A percentile compares a stretch with the other conserved stretches of the same genome.
Conservation (phyloP, 2,797 vertebrate genomes). For the Atherinosoma microstoma region DNA sequence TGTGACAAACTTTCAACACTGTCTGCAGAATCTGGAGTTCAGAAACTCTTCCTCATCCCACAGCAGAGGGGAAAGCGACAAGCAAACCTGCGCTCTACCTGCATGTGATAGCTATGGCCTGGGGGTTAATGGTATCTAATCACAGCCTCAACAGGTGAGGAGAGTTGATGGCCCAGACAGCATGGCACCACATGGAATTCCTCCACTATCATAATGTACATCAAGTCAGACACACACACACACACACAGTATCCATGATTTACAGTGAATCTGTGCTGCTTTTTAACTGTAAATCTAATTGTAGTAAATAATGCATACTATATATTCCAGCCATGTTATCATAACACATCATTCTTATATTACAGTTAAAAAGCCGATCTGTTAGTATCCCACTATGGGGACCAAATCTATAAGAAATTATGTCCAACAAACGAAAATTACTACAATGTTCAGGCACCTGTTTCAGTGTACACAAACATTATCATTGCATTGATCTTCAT, state of each 20-base stretch:
- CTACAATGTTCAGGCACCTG: conserved; percentile 12
- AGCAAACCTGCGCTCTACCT: conserved; percentile 56
- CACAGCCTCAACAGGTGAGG: conserved; percentile 76
- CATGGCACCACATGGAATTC: conserved; percentile 75
- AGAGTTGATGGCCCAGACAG: conserved; percentile 69
- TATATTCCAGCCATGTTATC: conserved; percentile 3
- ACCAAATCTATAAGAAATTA: conserved; percentile 22
- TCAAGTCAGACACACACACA: conserved; percentile 60
- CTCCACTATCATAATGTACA: conserved; percentile 57
- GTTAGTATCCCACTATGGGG: background rate
- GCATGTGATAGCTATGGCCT: conserved; percentile 62
- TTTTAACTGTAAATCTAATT: conserved; percentile 24
- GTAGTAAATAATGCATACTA: conserved; percentile 8
- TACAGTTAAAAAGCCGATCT: background rate
- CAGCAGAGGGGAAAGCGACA: conserved; percentile 45
- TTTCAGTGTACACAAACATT: conserved; percentile 37
- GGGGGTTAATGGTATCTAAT: conserved; percentile 76
- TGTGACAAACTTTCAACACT: conserved; percentile 73
- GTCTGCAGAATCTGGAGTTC: conserved; percentile 67
- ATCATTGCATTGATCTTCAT: conserved; percentile 38
- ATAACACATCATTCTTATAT: conserved; percentile 3
- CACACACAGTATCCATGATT: conserved; percentile 45
- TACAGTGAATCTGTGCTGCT: conserved; percentile 22
- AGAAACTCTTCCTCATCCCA: conserved; percentile 45
- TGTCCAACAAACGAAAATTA: conserved; percentile 21